Percentiles rank a stretch among this genome's conserved stretches.
phyloP scores from a whole-genome alignment of 1,140 invertebrate genomes.

The Odontomachus brunneus region DNA sequence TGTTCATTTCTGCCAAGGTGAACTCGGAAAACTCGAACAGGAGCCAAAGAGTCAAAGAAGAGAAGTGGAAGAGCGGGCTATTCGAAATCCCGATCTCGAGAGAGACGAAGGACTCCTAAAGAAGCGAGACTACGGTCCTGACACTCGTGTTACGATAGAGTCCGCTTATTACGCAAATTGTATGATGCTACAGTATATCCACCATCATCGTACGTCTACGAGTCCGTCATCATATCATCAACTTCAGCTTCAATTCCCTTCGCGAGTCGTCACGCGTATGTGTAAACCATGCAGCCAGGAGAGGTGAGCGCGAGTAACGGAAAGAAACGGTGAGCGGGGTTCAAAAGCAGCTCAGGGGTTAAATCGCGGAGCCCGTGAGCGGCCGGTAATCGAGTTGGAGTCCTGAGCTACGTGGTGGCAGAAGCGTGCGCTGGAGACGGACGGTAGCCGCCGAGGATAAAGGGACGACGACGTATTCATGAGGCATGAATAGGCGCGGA shows the following conservation, averaged over 20 bases:
- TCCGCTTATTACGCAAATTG: no score
- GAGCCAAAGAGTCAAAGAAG: no score
- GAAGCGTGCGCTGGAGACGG: neutral
- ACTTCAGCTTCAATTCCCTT: neutral
- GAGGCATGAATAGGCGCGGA: neutral
- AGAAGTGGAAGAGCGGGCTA: no score
- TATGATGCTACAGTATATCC: no score
- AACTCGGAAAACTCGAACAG: no score
- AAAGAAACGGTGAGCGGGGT: neutral
- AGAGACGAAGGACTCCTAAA: no score
- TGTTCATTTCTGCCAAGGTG: no score
- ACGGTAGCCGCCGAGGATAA: neutral
- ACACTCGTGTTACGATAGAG: no score
- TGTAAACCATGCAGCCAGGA: neutral
- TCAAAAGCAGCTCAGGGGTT: neutral
- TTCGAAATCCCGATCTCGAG: no score
- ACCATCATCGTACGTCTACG: no score
- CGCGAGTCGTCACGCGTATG: neutral
- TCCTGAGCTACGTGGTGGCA: neutral
- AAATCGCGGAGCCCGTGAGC: neutral
- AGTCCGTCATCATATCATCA: no score
- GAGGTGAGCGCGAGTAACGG: neutral
- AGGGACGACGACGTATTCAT: neutral
- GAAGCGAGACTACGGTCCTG: no score
- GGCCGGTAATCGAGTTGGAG: neutral